Percentiles rank a stretch among this genome's conserved stretches.
phyloP scores from a whole-genome alignment of 1,140 invertebrate species.

The Drosophila pallidifrons region DNA sequence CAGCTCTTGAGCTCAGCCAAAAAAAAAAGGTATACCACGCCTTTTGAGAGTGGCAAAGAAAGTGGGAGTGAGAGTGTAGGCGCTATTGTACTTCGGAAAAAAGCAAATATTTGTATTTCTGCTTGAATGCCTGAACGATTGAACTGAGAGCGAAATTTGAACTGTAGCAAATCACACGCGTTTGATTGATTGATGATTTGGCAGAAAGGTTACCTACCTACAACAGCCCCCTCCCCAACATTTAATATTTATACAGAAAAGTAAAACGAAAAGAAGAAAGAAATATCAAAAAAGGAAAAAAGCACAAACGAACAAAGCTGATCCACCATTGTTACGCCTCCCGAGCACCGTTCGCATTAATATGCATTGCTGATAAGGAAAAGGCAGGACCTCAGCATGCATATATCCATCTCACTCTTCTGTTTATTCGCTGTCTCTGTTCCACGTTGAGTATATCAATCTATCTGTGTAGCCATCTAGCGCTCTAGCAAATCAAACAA shows the following conservation, averaged over 20 bases:
- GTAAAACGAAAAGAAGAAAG: conserved; percentile 7
- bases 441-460: conserved; percentile 10
- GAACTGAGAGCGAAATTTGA: conserved; percentile 80
- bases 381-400: conserved; percentile 4
- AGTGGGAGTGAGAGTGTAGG: neutral
- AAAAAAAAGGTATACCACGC: conserved; percentile 27
- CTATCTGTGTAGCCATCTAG: conserved; percentile 15
- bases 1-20: conserved; percentile 27
- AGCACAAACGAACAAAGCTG: conserved; percentile 22
- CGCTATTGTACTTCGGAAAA: conserved; percentile 73
- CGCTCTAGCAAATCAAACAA: conserved; percentile 73
- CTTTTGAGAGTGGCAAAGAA: neutral
- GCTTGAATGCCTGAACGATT: conserved; percentile 80
- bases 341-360: conserved; percentile 69
- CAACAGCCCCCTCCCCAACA: neutral
- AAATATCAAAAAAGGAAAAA: conserved; percentile 17
- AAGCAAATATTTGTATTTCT: conserved; percentile 81
- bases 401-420: neutral
- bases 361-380: conserved; percentile 76
- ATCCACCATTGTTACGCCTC: conserved; percentile 20
- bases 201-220: conserved; percentile 50
- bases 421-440: neutral
- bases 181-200: conserved; percentile 83
- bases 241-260: conserved; percentile 63
- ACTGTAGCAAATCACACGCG: conserved; percentile 80